Evolutionary conservation across 1,140 invertebrate genomes (phyloP).

Genomic region (Drosophila pseudoananassae): DNA sequence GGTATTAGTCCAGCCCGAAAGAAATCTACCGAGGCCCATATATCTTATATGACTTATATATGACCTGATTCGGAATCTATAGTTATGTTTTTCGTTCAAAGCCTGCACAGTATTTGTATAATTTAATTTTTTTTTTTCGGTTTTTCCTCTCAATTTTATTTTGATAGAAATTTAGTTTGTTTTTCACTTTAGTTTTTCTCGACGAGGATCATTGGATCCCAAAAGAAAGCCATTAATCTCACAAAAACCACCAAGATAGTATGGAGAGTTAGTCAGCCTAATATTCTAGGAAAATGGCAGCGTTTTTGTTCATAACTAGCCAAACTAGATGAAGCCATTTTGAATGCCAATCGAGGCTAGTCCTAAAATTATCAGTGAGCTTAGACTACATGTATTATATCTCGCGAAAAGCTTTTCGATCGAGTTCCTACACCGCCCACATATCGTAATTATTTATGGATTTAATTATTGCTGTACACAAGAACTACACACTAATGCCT

Average conservation of each 20-base stretch:
- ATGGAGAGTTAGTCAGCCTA: slow-evolving; percentile 39
- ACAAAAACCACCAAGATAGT: slow-evolving; percentile 51
- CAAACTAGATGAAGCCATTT: slow-evolving; percentile 37
- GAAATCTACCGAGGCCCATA: not conserved
- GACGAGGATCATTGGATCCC: slow-evolving; percentile 1
- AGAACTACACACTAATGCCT: too few species aligned
- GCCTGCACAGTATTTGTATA: slow-evolving; percentile 69
- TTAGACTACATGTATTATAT: not conserved
- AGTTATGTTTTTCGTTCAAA: slow-evolving; percentile 40
- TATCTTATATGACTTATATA: slow-evolving; percentile 29
- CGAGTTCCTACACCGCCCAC: slow-evolving; percentile 43
- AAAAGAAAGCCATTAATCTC: slow-evolving; percentile 55
- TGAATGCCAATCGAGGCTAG: slow-evolving; percentile 55
- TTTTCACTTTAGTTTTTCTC: slow-evolving; percentile 19
- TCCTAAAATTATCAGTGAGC: slow-evolving; percentile 51
- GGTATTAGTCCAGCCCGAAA: too few species aligned
- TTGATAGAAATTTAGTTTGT: slow-evolving; percentile 41
- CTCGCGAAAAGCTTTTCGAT: slow-evolving; percentile 21
- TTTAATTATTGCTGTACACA: too few species aligned
- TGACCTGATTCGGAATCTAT: slow-evolving; percentile 37
- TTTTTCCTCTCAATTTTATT: slow-evolving; percentile 46
- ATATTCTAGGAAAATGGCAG: slow-evolving; percentile 47
- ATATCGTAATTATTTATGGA: slow-evolving; percentile 19
- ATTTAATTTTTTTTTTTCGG: slow-evolving; percentile 44
- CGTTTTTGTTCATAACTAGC: slow-evolving; percentile 21